A percentile compares a stretch with the other conserved stretches of the same genome.
These are phyloP conservation scores for Cosmia trapezina DNA, from an alignment of 2,888 invertebrate species.

Conservation along the genomic window DNA sequence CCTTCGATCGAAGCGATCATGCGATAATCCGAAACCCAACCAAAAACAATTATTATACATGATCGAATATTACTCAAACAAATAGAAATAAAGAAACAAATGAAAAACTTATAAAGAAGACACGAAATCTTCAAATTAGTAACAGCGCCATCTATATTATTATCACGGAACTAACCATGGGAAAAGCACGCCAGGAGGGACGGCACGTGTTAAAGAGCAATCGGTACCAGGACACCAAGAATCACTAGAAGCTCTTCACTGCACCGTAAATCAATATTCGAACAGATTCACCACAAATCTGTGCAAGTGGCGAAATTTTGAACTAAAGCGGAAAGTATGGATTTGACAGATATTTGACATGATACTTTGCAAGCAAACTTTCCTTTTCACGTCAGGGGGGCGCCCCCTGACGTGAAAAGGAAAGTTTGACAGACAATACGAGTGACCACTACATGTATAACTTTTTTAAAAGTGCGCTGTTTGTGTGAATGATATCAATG, in stretches of 20 bases:
- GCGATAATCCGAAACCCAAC: background rate
- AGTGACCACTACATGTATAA: too few species aligned
- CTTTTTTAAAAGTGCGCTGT: background rate
- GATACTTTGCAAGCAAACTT: background rate
- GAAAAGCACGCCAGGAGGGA: conserved; percentile 40
- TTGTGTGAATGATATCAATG: too few species aligned
- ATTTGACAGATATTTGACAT: background rate
- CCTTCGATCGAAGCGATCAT: too few species aligned
- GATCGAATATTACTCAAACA: background rate
- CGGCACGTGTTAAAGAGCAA: conserved; percentile 28
- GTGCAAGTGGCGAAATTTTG: conserved; percentile 20
- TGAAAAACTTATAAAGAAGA: background rate
- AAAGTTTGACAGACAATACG: conserved; percentile 9
- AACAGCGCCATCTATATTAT: conserved; percentile 31
- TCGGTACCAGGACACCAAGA: conserved; percentile 49
- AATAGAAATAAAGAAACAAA: background rate
- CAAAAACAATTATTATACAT: background rate
- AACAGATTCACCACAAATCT: conserved; percentile 10
- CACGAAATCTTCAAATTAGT: background rate
- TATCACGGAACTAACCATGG: conserved; percentile 20
- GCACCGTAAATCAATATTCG: conserved; percentile 43
- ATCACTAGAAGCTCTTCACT: conserved; percentile 18
- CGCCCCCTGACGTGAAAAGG: background rate
- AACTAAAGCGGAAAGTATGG: conserved; percentile 19
- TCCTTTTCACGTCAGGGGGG: too few species aligned